These are phyloP conservation scores for Dendrolimus punctatus DNA, from an alignment of 1,140 invertebrate species.

Conservation along the genomic window DNA sequence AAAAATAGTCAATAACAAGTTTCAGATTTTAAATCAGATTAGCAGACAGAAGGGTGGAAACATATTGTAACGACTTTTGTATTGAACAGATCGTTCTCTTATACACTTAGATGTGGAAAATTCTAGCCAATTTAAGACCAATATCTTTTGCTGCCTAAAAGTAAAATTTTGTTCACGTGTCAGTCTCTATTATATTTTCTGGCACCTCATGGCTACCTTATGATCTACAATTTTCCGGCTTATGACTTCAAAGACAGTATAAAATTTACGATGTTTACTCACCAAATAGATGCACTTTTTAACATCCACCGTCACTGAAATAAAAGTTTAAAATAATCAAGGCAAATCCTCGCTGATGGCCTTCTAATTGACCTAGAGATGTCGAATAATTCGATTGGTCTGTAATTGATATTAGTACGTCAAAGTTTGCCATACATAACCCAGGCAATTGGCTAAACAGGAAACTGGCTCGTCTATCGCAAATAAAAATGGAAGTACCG, in stretches of 20 bases:
- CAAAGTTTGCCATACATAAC: not conserved
- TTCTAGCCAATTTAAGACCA: not conserved
- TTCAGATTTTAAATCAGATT: no score
- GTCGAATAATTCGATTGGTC: constrained; percentile 29
- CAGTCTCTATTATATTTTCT: not conserved
- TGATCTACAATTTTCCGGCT: constrained; percentile 7
- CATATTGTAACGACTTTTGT: constrained; percentile 1
- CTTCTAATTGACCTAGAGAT: constrained; percentile 43
- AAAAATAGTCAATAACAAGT: no score
- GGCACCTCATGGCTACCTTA: constrained; percentile 1
- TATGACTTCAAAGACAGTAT: constrained; percentile 32
- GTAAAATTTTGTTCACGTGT: no score
- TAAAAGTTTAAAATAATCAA: constrained; percentile 44
- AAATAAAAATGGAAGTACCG: no score
- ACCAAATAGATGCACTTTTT: constrained; percentile 39
- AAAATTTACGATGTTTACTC: constrained; percentile 36
- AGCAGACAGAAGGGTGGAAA: no score
- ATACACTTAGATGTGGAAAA: no score
- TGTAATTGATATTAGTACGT: constrained; percentile 20
- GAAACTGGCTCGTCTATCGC: no score
- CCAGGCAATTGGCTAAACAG: not conserved
- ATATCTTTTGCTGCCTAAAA: not conserved
- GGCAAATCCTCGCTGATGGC: constrained; percentile 27
- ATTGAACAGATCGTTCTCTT: not conserved
- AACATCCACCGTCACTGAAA: constrained; percentile 27